Conservation (phyloP, 2,888 invertebrate species). For the Schrankia costaestrigalis region DNA sequence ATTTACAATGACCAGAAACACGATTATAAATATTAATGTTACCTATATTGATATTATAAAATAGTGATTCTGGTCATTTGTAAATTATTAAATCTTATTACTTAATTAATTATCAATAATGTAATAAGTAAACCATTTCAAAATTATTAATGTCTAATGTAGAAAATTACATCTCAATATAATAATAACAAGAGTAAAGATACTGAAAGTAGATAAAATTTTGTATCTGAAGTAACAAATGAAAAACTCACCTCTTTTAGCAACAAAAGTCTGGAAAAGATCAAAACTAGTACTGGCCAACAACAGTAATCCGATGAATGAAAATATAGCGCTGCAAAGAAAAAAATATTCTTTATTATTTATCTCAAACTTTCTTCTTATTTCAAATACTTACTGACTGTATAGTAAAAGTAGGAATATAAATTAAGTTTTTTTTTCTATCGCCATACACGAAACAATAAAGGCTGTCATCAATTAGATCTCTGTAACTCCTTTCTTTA, state of each 20-base stretch:
- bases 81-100: too few relatives aligned
- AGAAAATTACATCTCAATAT: too few relatives aligned
- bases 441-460: too few relatives aligned
- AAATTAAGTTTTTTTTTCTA: too few relatives aligned
- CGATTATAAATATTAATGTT: neutral
- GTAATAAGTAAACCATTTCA: too few relatives aligned
- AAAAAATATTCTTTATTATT: slow-evolving; percentile 6
- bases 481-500: neutral
- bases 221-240: neutral
- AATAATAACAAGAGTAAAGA: neutral
- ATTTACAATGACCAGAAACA: too few relatives aligned
- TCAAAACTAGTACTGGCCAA: slow-evolving; percentile 49
- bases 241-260: slow-evolving; percentile 40
- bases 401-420: neutral
- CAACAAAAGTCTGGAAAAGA: slow-evolving; percentile 34
- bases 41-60: neutral
- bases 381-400: neutral
- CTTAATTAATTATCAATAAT: too few relatives aligned
- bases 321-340: slow-evolving; percentile 48
- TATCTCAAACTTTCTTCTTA: neutral
- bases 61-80: neutral
- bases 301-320: slow-evolving; percentile 36
- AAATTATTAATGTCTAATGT: too few relatives aligned
- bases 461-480: too few relatives aligned
- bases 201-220: neutral